Evolutionary conservation across 2,888 invertebrate species (phyloP), one percentile per base, ranked within the genome.

Genomic region (Cephonodes hylas): DNA sequence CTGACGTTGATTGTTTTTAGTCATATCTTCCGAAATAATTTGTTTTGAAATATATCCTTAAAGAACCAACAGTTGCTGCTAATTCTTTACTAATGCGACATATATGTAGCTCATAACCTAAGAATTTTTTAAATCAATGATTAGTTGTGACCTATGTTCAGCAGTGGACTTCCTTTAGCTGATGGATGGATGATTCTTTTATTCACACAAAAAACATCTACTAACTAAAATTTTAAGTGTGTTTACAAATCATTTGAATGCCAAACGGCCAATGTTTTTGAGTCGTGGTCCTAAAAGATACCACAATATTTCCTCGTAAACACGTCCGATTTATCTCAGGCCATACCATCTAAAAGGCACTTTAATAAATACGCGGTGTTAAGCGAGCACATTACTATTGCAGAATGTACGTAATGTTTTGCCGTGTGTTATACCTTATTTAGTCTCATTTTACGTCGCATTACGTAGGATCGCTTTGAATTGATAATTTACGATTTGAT

Each of bases 291-390:
- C 7, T 27, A 31, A 53, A 27, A 31, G 31, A 53, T 53, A 53
- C 53, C 53, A 27, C 53, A 1, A 53, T 46, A 25, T 23, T 23
- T 15, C 18, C 18, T 31, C 18, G 31, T 53, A 65, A 67, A 62
- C 63, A 69, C 58, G 58, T 64, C 67, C 62, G 67, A 70, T 71
- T 73, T 63, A 67, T 71, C 68, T 73, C 68, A 64, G 68, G 66
- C 67, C 65, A 65, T 78, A 77, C 81, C 75, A 72, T 31, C 53
- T 53, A 53, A 27, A 53, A 31, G 70, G 68, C 76, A 79, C 79
- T 82, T 81, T 76, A 75, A 77, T 74, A 80, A 84, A 83, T 79
- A 75, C 70, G 76, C 78, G 76, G 75, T 72, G 77, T 77, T 53
- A 53, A 66, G 65, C 66, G 63, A 66, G 60, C 63, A 67, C 73